These are phyloP conservation scores for Geotrypetes seraphini DNA, from an alignment of 2,797 vertebrate species.

Conservation along the genomic window DNA sequence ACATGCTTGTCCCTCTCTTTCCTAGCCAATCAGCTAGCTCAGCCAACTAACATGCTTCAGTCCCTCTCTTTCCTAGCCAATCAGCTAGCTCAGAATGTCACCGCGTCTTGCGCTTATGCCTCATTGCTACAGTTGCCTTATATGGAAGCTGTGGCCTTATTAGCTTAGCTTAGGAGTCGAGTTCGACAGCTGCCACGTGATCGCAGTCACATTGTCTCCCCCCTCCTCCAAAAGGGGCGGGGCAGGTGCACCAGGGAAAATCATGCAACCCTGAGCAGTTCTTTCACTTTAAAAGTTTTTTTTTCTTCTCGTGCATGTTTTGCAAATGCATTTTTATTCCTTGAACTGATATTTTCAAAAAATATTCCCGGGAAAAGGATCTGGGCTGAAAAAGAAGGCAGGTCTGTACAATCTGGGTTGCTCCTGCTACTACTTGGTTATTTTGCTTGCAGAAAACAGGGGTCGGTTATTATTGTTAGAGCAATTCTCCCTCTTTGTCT, in stretches of 20 bases:
- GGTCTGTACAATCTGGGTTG: no score
- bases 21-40: background rate
- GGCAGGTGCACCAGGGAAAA: background rate
- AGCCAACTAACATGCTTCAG: background rate
- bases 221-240: background rate
- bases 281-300: background rate
- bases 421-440: no score
- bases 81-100: background rate
- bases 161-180: constrained; percentile 25
- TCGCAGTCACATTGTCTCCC: background rate
- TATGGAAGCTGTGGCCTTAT: constrained; percentile 41
- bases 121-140: constrained; percentile 42
- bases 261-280: background rate
- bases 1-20: background rate
- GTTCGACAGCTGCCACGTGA: background rate
- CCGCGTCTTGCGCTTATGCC: no score
- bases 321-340: no score
- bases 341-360: no score
- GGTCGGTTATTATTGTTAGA: no score
- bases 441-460: no score
- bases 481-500: no score
- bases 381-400: no score
- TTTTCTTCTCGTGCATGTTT: no score
- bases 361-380: no score
- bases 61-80: constrained; percentile 1